Evolutionary conservation across 2,113 vertebrate genomes (phyloP), one percentile per base, ranked within the genome.

Genomic region (Sporophila hypoxantha): DNA sequence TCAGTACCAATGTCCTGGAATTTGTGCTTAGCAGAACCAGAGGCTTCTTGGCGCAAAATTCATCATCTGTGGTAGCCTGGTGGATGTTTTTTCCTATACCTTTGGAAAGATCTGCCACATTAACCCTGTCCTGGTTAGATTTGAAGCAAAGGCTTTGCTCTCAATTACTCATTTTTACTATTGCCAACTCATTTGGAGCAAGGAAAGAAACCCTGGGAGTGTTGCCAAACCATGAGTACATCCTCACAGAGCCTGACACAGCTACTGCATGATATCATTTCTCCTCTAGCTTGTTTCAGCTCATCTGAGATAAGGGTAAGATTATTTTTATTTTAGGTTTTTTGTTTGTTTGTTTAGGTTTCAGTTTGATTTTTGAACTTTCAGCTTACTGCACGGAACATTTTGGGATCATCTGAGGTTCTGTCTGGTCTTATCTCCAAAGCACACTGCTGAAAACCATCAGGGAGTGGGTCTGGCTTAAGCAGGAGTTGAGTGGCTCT

Each of bases 1-100:
- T 32, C 3, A 2, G 36, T 17, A 9, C 11, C 20, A 15, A 9
- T 0, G 7, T 8, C 50, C n/a, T 57, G 18, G 29, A 34, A 39
- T 53, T 29, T 39, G 49, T 60, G 15, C 49, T 78, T 13, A 30
- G 23, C 26, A 37, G 80, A 83, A 66, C 25, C 34, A 47, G 56
- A n/a, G 20, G 7, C 17, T 79, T 69, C 56, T 44, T 26, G 23
- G 36, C 70, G 65, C 41, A 80, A 49, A 66, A 66, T 2, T 36
- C 25, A 8, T 12, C 27, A 8, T 12, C 27, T 57, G 0, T 22
- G 49, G 46, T 34, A 49, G 25, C 9, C 30, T 27, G 34, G 14
- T 66, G 47, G 34, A 4, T 41, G 60, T 75, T 49, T 29, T 32
- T 76, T 50, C 42, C 67, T 4, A 6, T n/a, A 8, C 5, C 6